A percentile compares a stretch with the other conserved stretches of the same genome.
These are phyloP conservation scores for Bombus polaris DNA, from an alignment of 1,140 invertebrate species.

Conservation along the genomic window DNA sequence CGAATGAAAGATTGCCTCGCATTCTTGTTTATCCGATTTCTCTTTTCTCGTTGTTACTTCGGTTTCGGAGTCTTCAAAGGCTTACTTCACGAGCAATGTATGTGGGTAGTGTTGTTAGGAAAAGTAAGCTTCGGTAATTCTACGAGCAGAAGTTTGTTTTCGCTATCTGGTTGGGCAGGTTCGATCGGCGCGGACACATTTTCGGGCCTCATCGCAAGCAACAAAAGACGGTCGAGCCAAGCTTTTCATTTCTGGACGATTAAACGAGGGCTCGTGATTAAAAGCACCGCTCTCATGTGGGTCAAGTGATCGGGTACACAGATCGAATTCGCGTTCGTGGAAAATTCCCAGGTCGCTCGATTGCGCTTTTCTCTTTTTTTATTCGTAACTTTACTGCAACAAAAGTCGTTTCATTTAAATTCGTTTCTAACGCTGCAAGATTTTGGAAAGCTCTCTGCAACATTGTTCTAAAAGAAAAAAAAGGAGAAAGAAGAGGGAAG, in stretches of 20 bases:
- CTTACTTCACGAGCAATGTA: too few species aligned
- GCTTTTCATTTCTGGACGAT: slow-evolving; percentile 27
- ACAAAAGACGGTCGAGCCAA: slow-evolving; percentile 13
- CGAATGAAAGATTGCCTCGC: not conserved
- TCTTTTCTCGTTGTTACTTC: not conserved
- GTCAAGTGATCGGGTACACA: slow-evolving; percentile 34
- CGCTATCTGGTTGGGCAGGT: not conserved
- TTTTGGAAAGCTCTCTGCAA: not conserved
- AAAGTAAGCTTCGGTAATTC: not conserved
- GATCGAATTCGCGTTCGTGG: slow-evolving; percentile 38
- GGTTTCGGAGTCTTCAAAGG: not conserved
- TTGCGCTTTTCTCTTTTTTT: not conserved
- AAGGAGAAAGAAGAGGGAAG: not conserved
- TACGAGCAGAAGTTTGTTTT: not conserved
- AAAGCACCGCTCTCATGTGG: slow-evolving; percentile 18
- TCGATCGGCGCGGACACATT: not conserved
- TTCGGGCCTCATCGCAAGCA: not conserved
- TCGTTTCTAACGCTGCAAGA: not conserved
- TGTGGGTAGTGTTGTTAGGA: not conserved
- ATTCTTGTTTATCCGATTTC: not conserved
- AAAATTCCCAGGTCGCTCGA: slow-evolving; percentile 3
- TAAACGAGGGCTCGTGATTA: slow-evolving; percentile 26
- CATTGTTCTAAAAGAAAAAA: not conserved
- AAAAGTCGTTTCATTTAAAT: not conserved
- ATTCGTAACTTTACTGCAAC: not conserved